Base-by-base conservation (phyloP, 2,797 vertebrate species). In the Lagocephalus sceleratus region DNA sequence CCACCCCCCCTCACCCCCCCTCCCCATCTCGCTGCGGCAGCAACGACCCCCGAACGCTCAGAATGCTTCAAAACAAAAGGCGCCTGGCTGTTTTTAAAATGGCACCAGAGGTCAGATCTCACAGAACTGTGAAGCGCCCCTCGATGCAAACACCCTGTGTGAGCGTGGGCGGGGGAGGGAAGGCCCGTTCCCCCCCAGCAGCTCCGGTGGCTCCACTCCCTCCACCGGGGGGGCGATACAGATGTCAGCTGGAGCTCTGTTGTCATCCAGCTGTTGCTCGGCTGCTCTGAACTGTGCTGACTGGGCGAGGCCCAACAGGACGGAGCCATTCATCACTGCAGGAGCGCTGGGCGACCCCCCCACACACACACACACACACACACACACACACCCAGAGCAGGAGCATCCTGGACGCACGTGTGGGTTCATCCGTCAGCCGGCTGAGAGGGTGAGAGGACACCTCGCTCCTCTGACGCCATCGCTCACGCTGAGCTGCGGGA, bases 251-350 rank as follows among this genome's bases (percentile, higher is more conserved):
- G 20, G 23, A 54, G 71, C 71, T 79, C 61, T 76, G 68, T 81
- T 82, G 67, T 78, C 73, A 63, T 83, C 15, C 39, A 16, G 54
- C 55, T 51, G 51, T 47, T 72, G 63, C 53, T 11, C 64, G 43
- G 54, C 47, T 58, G 57, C 46, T 65, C 51, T 19, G 22, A 43
- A 5, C 49, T 62, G 74, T 84, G 83, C 84, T 82, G 14, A 65
- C 78, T 54, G 76, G 59, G 76, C 20, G 52, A 70, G 75, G 52
- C 66, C 59, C 72, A 57, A 42, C 71, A 43, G 68, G 72, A 75
- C 76, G 73, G 22, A 73, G 61, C 71, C 80, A 82, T 84, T 84
- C 65, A 84, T 85, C 83, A 82, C 71, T 74, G 50, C 3, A 1
- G 63, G 72, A 76, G 76, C 81, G 54, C 75, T 70, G 52, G 62